Evolutionary conservation across 2,888 invertebrate genomes (phyloP), one percentile per base, ranked within the genome.

Genomic region (Caenorhabditis virilis): DNA sequence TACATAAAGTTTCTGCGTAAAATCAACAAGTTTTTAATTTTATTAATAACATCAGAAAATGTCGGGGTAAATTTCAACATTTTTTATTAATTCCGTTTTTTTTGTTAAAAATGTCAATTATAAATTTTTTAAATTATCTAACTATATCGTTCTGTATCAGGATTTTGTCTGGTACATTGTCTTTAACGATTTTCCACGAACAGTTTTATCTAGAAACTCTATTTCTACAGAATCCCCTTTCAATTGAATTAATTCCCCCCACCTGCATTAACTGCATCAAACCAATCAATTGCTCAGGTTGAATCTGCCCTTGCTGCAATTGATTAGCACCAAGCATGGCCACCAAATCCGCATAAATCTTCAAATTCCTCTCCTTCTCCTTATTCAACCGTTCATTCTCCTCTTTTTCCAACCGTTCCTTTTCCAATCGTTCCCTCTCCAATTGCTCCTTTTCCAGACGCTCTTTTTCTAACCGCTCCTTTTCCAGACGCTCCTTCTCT

Each of bases 391-490:
- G n/a, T 11, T 20, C 26, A 11, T 23, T 23, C 50, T 20, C n/a
- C 35, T 30, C 43, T 38, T 57, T 33, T 51, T 35, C 45, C 26
- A 23, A 25, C 36, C 16, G 16, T 45, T 46, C 27, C 36, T 9
- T n/a, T 36, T 36, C 13, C 36, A 5, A 5, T 36, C n/a, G 9
- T 30, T 30, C 30, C 26, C 7, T n/a, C 13, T 43, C 43, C n/a
- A 20, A n/a, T 36, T 56, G 33, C 23, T 27, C 20, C 33, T 42
- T 41, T n/a, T 47, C 39, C n/a, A 41, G 35, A 13, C 26, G 18
- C n/a, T 55, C 33, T 35, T 55, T 33, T 36, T 56, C 16, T 25
- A 22, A 16, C 7, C 38, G 50, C 36, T 46, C 26, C 2, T 20
- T n/a, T n/a, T n/a, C n/a, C n/a, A n/a, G n/a, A n/a, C n/a, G n/a